Evolutionary conservation across 2,113 vertebrate genomes (phyloP).

Genomic region (Erythrolamprus reginae): DNA sequence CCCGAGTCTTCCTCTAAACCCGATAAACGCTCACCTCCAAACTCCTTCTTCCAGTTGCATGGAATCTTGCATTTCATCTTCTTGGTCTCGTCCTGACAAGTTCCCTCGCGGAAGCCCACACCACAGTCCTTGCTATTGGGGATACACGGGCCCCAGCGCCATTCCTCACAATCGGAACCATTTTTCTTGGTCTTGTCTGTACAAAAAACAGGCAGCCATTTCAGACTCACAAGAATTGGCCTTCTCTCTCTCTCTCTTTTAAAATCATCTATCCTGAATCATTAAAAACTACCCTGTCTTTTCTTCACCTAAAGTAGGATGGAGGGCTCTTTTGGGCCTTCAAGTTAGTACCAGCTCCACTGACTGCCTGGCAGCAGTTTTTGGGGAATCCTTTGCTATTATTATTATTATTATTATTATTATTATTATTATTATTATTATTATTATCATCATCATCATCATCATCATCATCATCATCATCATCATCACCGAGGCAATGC

Average conservation of each 20-base stretch:
- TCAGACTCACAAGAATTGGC: background rate
- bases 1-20: background rate
- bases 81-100: conserved; percentile 78
- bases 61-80: conserved; percentile 87
- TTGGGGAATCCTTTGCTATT: background rate
- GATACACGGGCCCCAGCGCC: conserved; percentile 80
- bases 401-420: too few relatives aligned
- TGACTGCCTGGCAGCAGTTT: background rate
- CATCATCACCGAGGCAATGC: too few relatives aligned
- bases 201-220: background rate
- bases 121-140: conserved; percentile 87
- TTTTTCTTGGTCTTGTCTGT: conserved; percentile 76
- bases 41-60: conserved; percentile 98
- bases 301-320: background rate
- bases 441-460: too few relatives aligned
- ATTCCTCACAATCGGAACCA: conserved; percentile 76
- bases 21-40: conserved; percentile 76
- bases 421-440: too few relatives aligned
- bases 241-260: too few relatives aligned
- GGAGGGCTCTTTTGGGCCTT: background rate
- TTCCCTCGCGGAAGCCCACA: conserved; percentile 79
- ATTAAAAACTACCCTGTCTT: background rate
- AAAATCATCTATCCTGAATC: fast-evolving
- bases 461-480: too few relatives aligned
- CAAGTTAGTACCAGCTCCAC: background rate